phyloP scores from a whole-genome alignment of 2,888 invertebrate species.

The Prosapia bicincta region DNA sequence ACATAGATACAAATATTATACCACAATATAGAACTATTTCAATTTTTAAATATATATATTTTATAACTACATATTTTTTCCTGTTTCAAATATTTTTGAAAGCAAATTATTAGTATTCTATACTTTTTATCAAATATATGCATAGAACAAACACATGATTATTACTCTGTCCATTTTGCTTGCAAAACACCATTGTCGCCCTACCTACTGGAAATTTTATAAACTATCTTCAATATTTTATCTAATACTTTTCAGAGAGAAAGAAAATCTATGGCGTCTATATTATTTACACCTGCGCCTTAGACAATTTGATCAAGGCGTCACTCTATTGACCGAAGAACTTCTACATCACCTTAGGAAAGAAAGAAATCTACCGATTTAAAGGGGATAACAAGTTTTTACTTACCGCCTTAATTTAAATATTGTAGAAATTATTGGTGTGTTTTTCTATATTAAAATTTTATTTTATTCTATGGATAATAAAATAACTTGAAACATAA shows the following conservation, averaged over 20 bases:
- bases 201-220: neutral
- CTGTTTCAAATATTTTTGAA: no score
- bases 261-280: neutral
- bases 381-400: neutral
- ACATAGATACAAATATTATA: neutral
- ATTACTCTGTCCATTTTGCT: no score
- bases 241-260: neutral
- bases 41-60: neutral
- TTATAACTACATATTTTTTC: neutral
- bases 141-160: no score
- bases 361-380: neutral
- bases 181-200: neutral
- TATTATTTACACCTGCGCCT: neutral
- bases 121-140: no score
- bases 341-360: neutral
- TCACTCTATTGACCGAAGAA: neutral
- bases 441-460: no score
- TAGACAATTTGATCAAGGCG: neutral
- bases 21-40: neutral
- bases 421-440: no score
- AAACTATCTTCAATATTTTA: neutral
- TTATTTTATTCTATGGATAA: no score
- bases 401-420: no score
- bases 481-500: no score
- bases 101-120: no score